Base-by-base conservation (phyloP, 2,888 invertebrate genomes). In the Nebria brevicollis region DNA sequence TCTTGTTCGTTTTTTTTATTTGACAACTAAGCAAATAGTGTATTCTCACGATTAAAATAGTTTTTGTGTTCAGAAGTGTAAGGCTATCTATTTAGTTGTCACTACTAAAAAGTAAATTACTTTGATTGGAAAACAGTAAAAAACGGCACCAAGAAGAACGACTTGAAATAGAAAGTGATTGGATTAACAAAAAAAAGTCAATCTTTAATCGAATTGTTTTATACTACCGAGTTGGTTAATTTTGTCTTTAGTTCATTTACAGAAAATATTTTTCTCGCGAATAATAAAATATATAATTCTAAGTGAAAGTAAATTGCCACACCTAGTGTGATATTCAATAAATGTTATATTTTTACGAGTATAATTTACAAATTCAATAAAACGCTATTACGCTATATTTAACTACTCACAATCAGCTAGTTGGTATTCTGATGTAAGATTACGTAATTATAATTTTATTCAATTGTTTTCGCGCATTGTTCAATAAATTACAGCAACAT, bases 271-370 rank as follows among this genome's bases (percentile, higher is more conserved):
- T 34, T 34, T 4, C 4, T 34, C 4, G 34, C 5, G 34, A 34
- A 1, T 34, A 34, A 34, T 34, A 34, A 34, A 34, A 34, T 34
- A 34, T 34, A 7, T 7, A 25, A 70, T 70, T 70, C 26, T 70
- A 26, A 26, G 70, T 70, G 70, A 70, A 70, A 70, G 70, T 70
- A 8, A 70, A 25, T 5, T 70, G 11, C 70, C 70, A 70, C 70
- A 70, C 70, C 70, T 54, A 54, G 25, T 70, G 6, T 20, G 25
- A 70, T 70, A 70, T 70, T 70, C 70, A 25, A 70, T 70, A 70
- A 70, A 70, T 70, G 13, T 70, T 15, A 13, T 26, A 70, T 25
- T 70, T 70, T 70, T 70, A 15, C 70, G 5, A 20, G 20, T 4
- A 70, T 70, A 25, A 70, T 70, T 70, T 70, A 11, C 70, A 20